Base-by-base conservation (phyloP, 2,113 vertebrate genomes). In the Arenaria interpres region DNA sequence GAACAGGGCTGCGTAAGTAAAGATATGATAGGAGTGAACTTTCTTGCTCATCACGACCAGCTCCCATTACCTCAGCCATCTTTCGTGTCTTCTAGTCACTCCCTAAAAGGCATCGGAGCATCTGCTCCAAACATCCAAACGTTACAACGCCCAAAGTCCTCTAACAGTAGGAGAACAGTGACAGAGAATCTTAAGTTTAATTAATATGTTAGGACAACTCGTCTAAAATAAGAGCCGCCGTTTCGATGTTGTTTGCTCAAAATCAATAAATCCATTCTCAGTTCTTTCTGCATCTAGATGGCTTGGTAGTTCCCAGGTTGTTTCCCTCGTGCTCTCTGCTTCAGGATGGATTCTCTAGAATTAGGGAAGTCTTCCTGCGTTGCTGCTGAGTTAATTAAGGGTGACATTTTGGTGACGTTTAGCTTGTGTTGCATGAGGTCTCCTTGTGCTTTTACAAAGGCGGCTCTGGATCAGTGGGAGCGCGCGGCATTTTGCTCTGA, bases 401-500 rank as follows among this genome's bases (percentile, higher is more conserved):
- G 18, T 77, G 74, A 67, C 56, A 76, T 77, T 25, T 60, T 75
- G 79, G n/a, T 60, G 59, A 56, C 75, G 20, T 87, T 76, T 60
- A 74, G 6, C 18, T 80, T 60, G 45, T 28, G 28, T n/a, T 80
- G 72, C n/a, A 14, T 28, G 50, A 56, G 24, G 53, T 5, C 24
- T 88, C 62, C 25, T 1, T 15, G 37, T 69, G 59, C 62, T 56
- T 60, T 53, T 73, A 27, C 30, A 43, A 4, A 51, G 53, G 50
- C 6, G 9, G 25, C 43, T 79, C 30, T 73, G 62, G 30, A 17
- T 73, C 85, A 64, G 30, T 1, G 0, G 56, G 53, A 85, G 30
- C 6, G 2, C 3, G 2, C 0, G 0, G 60, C 62, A 39, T 54
- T 85, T 76, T 69, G 28, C 37, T 67, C 30, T 89, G 59, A 89